Evolutionary conservation across 1,140 invertebrate genomes (phyloP).

Genomic region (Apolygus lucorum): DNA sequence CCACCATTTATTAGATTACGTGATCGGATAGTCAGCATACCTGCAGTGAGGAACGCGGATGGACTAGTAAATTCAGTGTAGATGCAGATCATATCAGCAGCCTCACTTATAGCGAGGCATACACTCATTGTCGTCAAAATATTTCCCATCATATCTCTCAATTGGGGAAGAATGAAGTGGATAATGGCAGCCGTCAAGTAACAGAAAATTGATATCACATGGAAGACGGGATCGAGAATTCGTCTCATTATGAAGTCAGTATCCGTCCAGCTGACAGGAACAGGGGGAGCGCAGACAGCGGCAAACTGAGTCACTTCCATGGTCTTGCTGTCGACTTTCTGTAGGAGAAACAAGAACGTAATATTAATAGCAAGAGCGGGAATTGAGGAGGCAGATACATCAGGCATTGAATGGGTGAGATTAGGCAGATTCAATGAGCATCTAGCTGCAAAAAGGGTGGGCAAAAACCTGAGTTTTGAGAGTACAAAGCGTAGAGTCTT

Average conservation of each 20-base stretch:
- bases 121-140: conserved; percentile 69
- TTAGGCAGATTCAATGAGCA: background rate
- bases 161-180: conserved; percentile 72
- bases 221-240: conserved; percentile 64
- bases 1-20: too few species aligned
- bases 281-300: conserved; percentile 61
- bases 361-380: too few species aligned
- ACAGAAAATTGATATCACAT: conserved; percentile 58
- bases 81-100: conserved; percentile 64
- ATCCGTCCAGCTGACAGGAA: conserved; percentile 55
- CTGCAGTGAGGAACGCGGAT: conserved; percentile 64
- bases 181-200: conserved; percentile 66
- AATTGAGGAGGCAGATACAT: background rate
- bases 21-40: too few species aligned
- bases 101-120: conserved; percentile 63
- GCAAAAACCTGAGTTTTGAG: too few species aligned
- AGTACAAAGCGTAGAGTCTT: background rate
- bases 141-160: conserved; percentile 71
- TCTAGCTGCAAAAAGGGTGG: too few species aligned
- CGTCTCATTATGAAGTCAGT: conserved; percentile 61
- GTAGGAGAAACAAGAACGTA: conserved; percentile 21
- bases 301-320: conserved; percentile 48
- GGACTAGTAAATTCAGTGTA: conserved; percentile 70
- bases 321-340: conserved; percentile 35
- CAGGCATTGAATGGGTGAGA: background rate